phyloP scores from a whole-genome alignment of 2,888 invertebrate genomes.

The Pammene fasciana region DNA sequence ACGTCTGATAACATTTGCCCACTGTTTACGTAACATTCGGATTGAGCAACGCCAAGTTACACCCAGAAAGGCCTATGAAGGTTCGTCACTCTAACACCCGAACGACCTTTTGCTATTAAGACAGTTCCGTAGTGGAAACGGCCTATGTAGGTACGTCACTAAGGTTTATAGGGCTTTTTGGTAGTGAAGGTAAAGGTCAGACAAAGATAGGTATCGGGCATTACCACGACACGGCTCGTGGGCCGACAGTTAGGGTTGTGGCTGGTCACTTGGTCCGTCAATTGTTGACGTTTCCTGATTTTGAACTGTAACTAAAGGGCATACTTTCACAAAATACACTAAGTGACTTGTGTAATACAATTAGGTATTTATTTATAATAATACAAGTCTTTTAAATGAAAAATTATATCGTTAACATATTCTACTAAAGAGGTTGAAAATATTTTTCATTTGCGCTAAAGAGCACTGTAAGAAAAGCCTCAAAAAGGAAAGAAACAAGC shows the following conservation, averaged over 20 bases:
- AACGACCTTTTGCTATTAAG: not conserved
- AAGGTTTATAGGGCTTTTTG: conserved; percentile 36
- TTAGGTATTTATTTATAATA: no score
- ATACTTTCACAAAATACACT: not conserved
- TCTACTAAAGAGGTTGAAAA: no score
- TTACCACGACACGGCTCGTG: conserved; percentile 66
- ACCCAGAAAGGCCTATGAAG: conserved; percentile 6
- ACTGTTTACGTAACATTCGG: conserved; percentile 70
- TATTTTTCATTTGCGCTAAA: no score
- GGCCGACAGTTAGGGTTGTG: conserved; percentile 51
- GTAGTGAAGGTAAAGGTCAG: conserved; percentile 65
- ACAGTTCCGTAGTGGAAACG: not conserved
- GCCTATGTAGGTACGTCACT: not conserved
- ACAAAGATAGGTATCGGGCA: conserved; percentile 77
- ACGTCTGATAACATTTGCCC: conserved; percentile 67
- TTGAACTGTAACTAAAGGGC: not conserved
- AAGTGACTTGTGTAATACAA: no score
- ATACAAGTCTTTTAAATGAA: no score
- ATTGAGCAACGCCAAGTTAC: conserved; percentile 1
- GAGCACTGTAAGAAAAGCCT: no score
- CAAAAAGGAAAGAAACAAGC: no score
- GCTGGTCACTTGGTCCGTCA: conserved; percentile 47
- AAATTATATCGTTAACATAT: no score
- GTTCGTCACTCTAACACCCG: not conserved
- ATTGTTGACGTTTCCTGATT: conserved; percentile 6